phyloP scores from a whole-genome alignment of 2,113 vertebrate genomes.

The Istiophorus platypterus region DNA sequence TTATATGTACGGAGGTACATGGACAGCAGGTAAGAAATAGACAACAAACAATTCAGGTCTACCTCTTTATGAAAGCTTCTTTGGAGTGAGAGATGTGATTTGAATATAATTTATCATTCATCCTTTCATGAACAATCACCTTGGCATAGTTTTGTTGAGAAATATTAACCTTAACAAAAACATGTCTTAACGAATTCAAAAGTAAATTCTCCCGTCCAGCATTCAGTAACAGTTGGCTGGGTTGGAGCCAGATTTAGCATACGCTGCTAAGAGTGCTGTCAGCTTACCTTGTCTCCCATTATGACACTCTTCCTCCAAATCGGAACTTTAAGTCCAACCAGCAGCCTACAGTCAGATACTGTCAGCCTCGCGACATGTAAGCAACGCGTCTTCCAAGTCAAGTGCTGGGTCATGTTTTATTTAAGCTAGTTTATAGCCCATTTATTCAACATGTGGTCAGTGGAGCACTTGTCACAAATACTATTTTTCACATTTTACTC shows the following conservation, averaged over 20 bases:
- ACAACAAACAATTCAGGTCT: background rate
- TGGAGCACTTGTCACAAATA: background rate
- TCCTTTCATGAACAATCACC: background rate
- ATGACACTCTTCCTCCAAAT: slow-evolving; percentile 51
- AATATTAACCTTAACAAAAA: background rate
- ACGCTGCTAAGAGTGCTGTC: slow-evolving; percentile 7
- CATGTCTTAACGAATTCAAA: background rate
- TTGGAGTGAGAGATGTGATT: background rate
- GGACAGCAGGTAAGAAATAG: background rate
- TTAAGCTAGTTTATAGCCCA: background rate
- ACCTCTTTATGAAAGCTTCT: background rate
- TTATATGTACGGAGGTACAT: background rate
- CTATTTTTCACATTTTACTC: background rate
- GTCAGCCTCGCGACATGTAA: slow-evolving; percentile 13
- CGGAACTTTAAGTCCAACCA: slow-evolving; percentile 56
- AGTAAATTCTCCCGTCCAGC: background rate
- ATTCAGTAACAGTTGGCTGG: background rate
- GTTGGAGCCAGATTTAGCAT: background rate
- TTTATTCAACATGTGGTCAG: slow-evolving; percentile 16
- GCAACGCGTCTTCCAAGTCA: slow-evolving; percentile 34
- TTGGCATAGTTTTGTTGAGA: background rate
- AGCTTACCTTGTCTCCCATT: slow-evolving; percentile 76
- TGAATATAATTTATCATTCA: background rate
- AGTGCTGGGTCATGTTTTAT: slow-evolving; percentile 19
- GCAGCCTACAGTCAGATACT: slow-evolving; percentile 54